Conservation (phyloP, 1,140 invertebrate genomes). For the Aphelenchoides besseyi region DNA sequence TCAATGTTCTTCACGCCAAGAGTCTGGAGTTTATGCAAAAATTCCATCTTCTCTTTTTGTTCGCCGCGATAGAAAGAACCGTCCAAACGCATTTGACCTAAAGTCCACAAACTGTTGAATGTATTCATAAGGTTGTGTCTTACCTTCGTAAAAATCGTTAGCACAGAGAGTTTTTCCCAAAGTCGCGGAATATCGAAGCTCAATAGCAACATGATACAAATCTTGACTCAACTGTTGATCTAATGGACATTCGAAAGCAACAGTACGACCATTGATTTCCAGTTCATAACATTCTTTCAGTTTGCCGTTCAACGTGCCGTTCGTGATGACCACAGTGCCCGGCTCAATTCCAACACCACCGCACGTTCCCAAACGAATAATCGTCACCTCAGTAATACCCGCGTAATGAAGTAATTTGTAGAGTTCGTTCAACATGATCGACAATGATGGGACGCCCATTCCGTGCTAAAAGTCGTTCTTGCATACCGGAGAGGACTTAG, state of each 20-base stretch:
- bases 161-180: slow-evolving; percentile 90
- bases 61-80: slow-evolving; percentile 93
- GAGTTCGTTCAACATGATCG: slow-evolving; percentile 84
- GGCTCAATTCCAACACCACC: slow-evolving; percentile 43
- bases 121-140: neutral
- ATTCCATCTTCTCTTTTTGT: slow-evolving; percentile 82
- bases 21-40: slow-evolving; percentile 74
- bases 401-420: slow-evolving; percentile 90
- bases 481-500: slow-evolving; percentile 9
- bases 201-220: slow-evolving; percentile 71
- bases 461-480: slow-evolving; percentile 72
- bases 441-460: slow-evolving; percentile 86
- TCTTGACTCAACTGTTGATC: slow-evolving; percentile 77
- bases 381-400: slow-evolving; percentile 76
- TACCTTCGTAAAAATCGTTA: slow-evolving; percentile 94
- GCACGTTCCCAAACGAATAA: slow-evolving; percentile 82
- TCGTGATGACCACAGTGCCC: slow-evolving; percentile 58
- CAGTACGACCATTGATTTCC: slow-evolving; percentile 9
- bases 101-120: slow-evolving; percentile 12
- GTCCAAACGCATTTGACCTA: slow-evolving; percentile 80
- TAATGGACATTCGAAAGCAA: slow-evolving; percentile 66
- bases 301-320: slow-evolving; percentile 51
- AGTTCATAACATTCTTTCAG: slow-evolving; percentile 20
- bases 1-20: slow-evolving; percentile 89
- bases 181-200: slow-evolving; percentile 69